Evolutionary conservation across 2,888 invertebrate genomes (phyloP).

Genomic region (Ormyrus thymus): DNA sequence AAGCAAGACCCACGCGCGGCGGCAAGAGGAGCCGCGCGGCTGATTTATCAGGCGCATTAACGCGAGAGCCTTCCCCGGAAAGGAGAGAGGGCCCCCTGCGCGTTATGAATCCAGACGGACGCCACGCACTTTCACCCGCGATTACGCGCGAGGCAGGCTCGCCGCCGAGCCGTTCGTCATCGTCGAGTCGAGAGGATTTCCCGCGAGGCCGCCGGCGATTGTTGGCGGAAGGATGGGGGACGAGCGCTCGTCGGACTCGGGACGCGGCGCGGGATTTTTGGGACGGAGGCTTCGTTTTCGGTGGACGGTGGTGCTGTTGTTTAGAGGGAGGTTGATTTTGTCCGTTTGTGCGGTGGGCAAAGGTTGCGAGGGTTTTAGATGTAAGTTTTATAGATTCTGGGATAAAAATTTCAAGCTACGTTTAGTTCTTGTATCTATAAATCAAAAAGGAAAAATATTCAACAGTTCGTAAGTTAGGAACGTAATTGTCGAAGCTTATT

Average conservation of each 20-base stretch:
- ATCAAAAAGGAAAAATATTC: no score
- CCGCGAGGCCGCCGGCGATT: background rate
- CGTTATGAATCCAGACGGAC: conserved; percentile 33
- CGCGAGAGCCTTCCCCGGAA: conserved; percentile 35
- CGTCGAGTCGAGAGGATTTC: conserved; percentile 34
- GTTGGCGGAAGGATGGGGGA: background rate
- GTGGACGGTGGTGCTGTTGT: background rate
- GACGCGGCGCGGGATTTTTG: background rate
- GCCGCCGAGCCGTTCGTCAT: conserved; percentile 44
- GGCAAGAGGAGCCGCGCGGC: conserved; percentile 10
- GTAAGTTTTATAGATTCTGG: no score
- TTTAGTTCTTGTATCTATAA: no score
- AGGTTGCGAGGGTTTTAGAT: no score
- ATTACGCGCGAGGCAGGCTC: conserved; percentile 20
- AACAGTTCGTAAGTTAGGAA: no score
- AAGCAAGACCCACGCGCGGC: background rate
- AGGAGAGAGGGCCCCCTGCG: background rate
- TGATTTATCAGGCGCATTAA: conserved; percentile 50
- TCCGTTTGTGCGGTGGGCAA: no score
- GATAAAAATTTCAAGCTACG: no score
- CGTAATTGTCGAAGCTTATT: no score
- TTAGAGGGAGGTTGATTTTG: no score
- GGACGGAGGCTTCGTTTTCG: background rate
- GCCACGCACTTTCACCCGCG: conserved; percentile 55
- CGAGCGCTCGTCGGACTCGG: background rate